phyloP scores from a whole-genome alignment of 2,113 vertebrate species.

The Perognathus longimembris region DNA sequence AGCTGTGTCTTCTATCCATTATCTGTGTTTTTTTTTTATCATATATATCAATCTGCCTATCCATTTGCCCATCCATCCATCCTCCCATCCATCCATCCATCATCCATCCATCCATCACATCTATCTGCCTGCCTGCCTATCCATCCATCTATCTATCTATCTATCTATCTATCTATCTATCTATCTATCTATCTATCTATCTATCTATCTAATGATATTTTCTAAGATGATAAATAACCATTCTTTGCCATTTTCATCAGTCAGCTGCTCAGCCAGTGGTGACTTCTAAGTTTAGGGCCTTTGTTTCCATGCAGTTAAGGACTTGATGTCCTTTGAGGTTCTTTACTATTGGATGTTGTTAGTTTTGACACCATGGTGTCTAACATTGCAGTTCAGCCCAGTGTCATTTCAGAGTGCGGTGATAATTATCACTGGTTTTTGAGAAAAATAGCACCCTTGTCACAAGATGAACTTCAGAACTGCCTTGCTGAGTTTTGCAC shows the following conservation, averaged over 20 bases:
- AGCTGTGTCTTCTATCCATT: background rate
- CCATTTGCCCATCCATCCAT: background rate
- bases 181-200: background rate
- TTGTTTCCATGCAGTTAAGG: background rate
- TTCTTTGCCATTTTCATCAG: background rate
- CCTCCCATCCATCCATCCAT: too few relatives aligned
- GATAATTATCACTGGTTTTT: slow-evolving; percentile 46
- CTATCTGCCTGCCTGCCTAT: background rate
- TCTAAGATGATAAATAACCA: background rate
- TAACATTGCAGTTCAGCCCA: background rate
- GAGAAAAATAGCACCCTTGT: slow-evolving; percentile 66
- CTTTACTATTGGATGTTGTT: background rate
- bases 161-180: background rate
- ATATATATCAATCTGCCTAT: background rate
- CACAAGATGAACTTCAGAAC: slow-evolving; percentile 34
- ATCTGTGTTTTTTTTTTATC: too few relatives aligned
- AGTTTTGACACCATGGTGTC: slow-evolving; percentile 41
- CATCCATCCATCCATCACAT: background rate
- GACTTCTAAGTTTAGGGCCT: background rate
- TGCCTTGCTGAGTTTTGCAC: slow-evolving; percentile 1
- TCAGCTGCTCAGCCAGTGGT: background rate
- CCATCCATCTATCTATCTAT: background rate
- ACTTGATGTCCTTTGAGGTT: background rate
- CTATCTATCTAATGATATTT: background rate
- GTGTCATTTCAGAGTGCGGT: slow-evolving; percentile 7